Evolutionary conservation across 2,113 vertebrate species (phyloP), one percentile per base, ranked within the genome.

Genomic region (Ptilorrhoa leucosticta): DNA sequence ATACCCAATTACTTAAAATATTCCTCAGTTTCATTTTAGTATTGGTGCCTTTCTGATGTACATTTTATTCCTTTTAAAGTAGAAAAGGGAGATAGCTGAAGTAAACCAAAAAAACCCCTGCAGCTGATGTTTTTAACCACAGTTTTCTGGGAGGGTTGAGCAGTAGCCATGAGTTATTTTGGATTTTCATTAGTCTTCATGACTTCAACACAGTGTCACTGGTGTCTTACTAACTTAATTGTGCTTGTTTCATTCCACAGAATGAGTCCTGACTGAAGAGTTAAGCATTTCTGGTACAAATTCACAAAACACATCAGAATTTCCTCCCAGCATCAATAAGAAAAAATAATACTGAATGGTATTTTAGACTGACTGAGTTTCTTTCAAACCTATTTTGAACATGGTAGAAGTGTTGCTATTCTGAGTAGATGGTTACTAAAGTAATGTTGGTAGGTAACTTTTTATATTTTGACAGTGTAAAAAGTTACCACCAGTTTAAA

Each of bases 21-120:
- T 57, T 85, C 17, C 4, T 44, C 17, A 22, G 20, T 58, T 76
- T 42, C 9, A 16, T 40, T 79, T 69, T 65, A 51, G 6, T 10
- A 30, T 39, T 65, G 13, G 17, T 53, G 15, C 9, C 15, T 60
- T 91, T 83, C 7, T 65, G 27, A 53, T 65, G 9, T 15, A 7
- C 17, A 50, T 42, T 77, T 83, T 31, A 35, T 63, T 63, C 14
- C 24, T 92, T 27, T 64, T 53, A 88, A 83, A 72, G 9, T 11
- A n/a, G 57, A 86, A 44, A 56, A 83, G 13, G 1, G 3, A 23
- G 10, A 8, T 11, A 75, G 61, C 14, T 18, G 13, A 78, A 57
- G 40, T 6, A 47, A 65, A 45, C 3, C 50, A 89, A 35, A 42
- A 42, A 53, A 48, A 1, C 0, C 0, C 0, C 10, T 6, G 3